These are phyloP conservation scores for Ellobius talpinus DNA, from an alignment of 2,113 vertebrate species.

Conservation along the genomic window DNA sequence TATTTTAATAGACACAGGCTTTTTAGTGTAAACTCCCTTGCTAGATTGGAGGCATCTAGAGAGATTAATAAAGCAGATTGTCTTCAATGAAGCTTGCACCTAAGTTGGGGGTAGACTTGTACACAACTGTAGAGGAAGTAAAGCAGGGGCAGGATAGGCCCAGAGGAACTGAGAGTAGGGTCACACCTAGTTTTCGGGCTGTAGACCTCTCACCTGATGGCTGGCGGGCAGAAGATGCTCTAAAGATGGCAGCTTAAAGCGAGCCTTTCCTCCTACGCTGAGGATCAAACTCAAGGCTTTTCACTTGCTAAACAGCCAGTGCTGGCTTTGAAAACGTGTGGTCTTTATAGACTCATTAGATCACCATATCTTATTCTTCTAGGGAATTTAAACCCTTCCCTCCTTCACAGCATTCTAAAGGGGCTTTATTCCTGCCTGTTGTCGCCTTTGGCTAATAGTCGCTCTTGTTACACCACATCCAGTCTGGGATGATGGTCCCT, in stretches of 20 bases:
- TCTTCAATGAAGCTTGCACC: accelerated
- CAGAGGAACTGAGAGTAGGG: background rate
- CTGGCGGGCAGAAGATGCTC: too few relatives aligned
- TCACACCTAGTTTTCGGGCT: background rate
- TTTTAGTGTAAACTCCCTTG: background rate
- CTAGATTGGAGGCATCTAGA: background rate
- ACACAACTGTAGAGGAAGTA: background rate
- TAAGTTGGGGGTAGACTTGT: accelerated
- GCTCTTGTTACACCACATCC: background rate
- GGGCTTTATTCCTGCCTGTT: background rate
- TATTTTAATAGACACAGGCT: background rate
- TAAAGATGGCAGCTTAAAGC: background rate
- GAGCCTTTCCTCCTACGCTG: accelerated
- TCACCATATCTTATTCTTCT: background rate
- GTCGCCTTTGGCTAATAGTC: background rate
- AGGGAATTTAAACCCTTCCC: background rate
- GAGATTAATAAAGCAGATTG: background rate
- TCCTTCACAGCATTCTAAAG: background rate
- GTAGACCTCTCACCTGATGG: background rate
- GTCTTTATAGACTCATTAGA: background rate
- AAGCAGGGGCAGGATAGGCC: background rate
- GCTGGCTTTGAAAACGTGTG: background rate
- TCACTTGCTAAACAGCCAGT: background rate
- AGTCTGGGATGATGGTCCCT: background rate
- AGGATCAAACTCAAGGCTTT: background rate